Evolutionary conservation across 2,113 vertebrate genomes (phyloP).

Genomic region (Proteles cristata): DNA sequence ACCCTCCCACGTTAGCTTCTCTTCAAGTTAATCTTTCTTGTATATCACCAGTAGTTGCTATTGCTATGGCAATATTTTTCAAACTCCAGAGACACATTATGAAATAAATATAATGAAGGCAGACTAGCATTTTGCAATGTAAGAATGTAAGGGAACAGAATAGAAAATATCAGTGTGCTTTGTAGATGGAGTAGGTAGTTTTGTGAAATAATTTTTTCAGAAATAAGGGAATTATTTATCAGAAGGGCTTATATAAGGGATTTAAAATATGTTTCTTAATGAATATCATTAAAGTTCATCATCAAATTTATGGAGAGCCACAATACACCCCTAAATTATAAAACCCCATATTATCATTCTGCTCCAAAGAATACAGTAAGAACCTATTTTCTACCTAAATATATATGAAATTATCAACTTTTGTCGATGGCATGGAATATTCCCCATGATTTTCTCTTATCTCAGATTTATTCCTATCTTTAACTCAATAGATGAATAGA

Average conservation of each 20-base stretch:
- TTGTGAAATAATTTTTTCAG: background rate
- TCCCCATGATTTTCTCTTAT: background rate
- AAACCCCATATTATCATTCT: background rate
- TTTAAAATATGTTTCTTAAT: background rate
- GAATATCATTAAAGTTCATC: background rate
- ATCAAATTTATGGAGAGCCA: background rate
- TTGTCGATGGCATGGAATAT: background rate
- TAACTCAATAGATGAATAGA: background rate
- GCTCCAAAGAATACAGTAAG: background rate
- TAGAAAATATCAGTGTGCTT: background rate
- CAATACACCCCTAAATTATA: background rate
- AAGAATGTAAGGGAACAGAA: background rate
- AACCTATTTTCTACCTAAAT: background rate
- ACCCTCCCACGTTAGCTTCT: background rate
- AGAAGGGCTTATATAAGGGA: too few relatives aligned
- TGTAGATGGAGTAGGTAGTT: background rate
- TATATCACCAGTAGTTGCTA: background rate
- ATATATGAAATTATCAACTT: background rate
- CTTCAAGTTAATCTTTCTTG: constrained; percentile 12
- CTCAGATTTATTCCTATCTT: background rate
- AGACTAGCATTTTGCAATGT: background rate
- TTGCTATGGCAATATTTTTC: background rate
- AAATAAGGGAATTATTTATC: background rate
- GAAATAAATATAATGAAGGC: background rate
- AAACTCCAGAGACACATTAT: background rate